Evolutionary conservation across 2,113 vertebrate genomes (phyloP), one percentile per base, ranked within the genome.

Genomic region (Pygoscelis adeliae): DNA sequence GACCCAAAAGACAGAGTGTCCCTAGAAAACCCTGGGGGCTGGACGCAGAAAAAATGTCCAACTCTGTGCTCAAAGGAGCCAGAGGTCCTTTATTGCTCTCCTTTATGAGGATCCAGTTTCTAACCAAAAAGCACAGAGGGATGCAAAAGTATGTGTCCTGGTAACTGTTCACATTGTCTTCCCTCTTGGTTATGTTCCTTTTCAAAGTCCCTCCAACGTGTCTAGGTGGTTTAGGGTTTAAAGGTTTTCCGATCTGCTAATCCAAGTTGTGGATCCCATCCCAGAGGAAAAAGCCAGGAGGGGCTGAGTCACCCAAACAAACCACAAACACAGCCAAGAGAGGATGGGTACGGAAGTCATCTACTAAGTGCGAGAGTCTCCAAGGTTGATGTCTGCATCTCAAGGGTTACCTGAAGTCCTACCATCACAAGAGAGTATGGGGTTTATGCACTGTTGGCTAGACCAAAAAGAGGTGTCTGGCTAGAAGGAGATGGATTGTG

Each of bases 331-430:
- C 18, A 74, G 36, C 40, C 42, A 52, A n/a, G 46, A 29, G 10
- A 47, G 29, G 76, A 15, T 20, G 65, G 40, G 20, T 49, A 86
- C 0, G 0, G 34, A 72, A 63, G 14, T 36, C 27, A 11, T 13
- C 10, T 42, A 13, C 18, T 26, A 20, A 87, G 32, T 6, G 25
- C 32, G 81, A 58, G n/a, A 53, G 29, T 47, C 71, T 50, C 46
- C 79, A 63, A 2, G 13, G 46, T 5, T 79, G 42, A 15, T 13
- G 21, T 53, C 49, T 32, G 16, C 16, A 13, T 19, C 56, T 69
- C 87, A 44, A 34, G 58, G 26, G 7, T 38, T n/a, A 11, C 74
- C 22, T 13, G 5, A 73, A 34, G 46, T 56, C 49, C 52, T 63
- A 18, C 5, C 1, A 20, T 14, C 59, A 52, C 46, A 72, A 6